Evolutionary conservation across 2,888 invertebrate genomes (phyloP), one percentile per base, ranked within the genome.

Genomic region (Gryllus longicercus): DNA sequence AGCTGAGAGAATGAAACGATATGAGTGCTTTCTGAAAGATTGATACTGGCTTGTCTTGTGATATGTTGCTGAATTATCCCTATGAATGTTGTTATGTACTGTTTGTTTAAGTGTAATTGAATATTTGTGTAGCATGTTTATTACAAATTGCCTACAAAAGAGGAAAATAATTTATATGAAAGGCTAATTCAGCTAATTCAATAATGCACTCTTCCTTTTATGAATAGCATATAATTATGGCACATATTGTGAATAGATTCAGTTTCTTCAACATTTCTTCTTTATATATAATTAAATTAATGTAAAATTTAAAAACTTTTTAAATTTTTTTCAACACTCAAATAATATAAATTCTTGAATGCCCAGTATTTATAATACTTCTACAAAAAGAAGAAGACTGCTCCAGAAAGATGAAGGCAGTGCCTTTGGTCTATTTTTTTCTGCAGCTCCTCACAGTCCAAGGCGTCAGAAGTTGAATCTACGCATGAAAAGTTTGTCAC

Each of bases 401-500:
- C 63, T 63, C 63, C 63, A 14, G 63, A 63, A 63, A 63, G 14
- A n/a, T 63, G 63, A 18, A n/a, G 63, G 16, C 16, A 63, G 63
- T 18, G 63, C 16, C 63, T 63, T 18, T 63, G 14, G 63, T 63
- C 63, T 79, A 25, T 50, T 79, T 79, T 74, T 23, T 78, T 74
- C n/a, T 81, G 88, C 92, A 96, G 96, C 96, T 87, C 97, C 96
- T 85, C 97, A 97, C 89, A 97, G 97, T 88, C 97, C 97, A 86
- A 93, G 97, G 87, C 93, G 96, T 83, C 96, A 97, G 91, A 96
- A 97, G 90, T 91, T 98, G 89, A 97, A 97, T 90, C 93, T 97
- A 88, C 93, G 97, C 87, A 98, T 98, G 98, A 98, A 98, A 92
- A 97, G 97, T 87, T 92, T 98, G 85, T 98, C 97, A 82, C 90